Evolutionary conservation across 2,797 vertebrate genomes (phyloP).

Genomic region (Pipistrellus nathusii): DNA sequence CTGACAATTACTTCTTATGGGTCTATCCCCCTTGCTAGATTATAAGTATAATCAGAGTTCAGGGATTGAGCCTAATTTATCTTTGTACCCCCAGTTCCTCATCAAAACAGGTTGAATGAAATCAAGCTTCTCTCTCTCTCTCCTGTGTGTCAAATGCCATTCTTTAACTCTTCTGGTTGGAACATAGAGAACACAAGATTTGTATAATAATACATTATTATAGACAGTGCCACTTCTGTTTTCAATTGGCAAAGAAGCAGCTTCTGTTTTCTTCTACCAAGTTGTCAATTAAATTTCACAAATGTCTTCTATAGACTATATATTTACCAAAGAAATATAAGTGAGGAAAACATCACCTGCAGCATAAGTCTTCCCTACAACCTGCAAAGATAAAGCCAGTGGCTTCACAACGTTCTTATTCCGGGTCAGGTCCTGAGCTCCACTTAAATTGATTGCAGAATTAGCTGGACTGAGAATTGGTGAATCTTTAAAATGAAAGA

Average conservation of each 20-base stretch:
- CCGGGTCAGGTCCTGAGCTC: slow-evolving; percentile 91
- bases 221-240: background rate
- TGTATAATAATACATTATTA: background rate
- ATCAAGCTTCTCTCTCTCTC: background rate
- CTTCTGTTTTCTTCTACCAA: slow-evolving; percentile 39
- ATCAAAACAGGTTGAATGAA: slow-evolving; percentile 31
- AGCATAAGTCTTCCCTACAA: slow-evolving; percentile 92
- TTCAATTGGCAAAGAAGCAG: background rate
- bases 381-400: slow-evolving; percentile 91
- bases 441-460: slow-evolving; percentile 92
- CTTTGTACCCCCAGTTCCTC: background rate
- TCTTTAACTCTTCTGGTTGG: slow-evolving; percentile 1
- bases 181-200: background rate
- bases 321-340: slow-evolving; percentile 65
- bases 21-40: background rate
- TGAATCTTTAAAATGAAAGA: slow-evolving; percentile 90
- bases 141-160: background rate
- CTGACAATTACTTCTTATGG: background rate
- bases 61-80: slow-evolving; percentile 27
- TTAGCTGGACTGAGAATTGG: slow-evolving; percentile 90
- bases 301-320: background rate
- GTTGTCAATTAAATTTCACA: slow-evolving; percentile 45
- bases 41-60: background rate
- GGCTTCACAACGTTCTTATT: slow-evolving; percentile 94
- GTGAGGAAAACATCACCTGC: slow-evolving; percentile 90